These are phyloP conservation scores for Corbicula japonica DNA, from an alignment of 2,888 invertebrate species.

Conservation along the genomic window DNA sequence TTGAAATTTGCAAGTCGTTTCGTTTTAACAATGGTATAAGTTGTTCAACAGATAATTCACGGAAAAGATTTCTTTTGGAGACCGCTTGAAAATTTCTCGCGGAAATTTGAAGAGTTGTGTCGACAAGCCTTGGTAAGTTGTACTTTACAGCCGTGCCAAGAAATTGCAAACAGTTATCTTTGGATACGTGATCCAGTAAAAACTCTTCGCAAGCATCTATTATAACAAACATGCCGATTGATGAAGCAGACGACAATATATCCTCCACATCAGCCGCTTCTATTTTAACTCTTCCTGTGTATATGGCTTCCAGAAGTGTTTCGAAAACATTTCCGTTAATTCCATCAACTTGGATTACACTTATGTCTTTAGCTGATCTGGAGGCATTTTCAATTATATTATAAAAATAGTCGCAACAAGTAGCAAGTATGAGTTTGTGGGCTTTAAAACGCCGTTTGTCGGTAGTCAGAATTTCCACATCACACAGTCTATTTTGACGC, in stretches of 20 bases:
- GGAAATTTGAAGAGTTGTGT: slow-evolving; percentile 66
- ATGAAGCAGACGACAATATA: slow-evolving; percentile 67
- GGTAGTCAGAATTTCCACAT: slow-evolving; percentile 68
- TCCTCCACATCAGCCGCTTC: slow-evolving; percentile 71
- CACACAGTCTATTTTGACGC: slow-evolving; percentile 76
- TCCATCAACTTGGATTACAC: slow-evolving; percentile 64
- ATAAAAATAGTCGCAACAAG: slow-evolving; percentile 78
- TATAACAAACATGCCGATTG: slow-evolving; percentile 70
- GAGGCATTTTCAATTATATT: slow-evolving; percentile 60
- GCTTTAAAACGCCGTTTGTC: slow-evolving; percentile 64
- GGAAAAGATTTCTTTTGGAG: slow-evolving; percentile 65
- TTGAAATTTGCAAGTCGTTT: slow-evolving; percentile 68
- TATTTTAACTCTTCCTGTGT: slow-evolving; percentile 74
- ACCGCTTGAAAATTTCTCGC: slow-evolving; percentile 72
- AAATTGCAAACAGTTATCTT: slow-evolving; percentile 74
- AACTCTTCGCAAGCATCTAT: slow-evolving; percentile 75
- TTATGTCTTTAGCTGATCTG: slow-evolving; percentile 5
- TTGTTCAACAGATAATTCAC: slow-evolving; percentile 68
- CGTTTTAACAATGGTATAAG: slow-evolving; percentile 66
- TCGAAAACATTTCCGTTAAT: slow-evolving; percentile 62
- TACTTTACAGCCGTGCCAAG: slow-evolving; percentile 71
- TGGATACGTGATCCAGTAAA: slow-evolving; percentile 65
- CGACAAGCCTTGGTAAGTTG: slow-evolving; percentile 60
- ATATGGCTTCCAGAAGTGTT: slow-evolving; percentile 74
- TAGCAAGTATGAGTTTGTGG: slow-evolving; percentile 73